These are phyloP conservation scores for Cylas formicarius DNA, from an alignment of 1,140 invertebrate genomes.

Conservation along the genomic window DNA sequence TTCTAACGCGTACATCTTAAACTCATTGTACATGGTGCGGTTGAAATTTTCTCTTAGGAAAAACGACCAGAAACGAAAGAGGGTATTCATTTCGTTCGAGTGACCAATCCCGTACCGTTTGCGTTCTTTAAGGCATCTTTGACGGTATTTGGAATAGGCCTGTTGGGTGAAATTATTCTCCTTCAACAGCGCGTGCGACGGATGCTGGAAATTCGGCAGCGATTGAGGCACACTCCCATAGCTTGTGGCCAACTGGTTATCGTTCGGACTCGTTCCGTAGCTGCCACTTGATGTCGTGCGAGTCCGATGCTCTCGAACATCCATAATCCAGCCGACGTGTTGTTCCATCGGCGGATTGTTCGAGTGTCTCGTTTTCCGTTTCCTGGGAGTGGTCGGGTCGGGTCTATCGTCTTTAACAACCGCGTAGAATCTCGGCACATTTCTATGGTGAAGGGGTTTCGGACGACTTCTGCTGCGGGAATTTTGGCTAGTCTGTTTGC, in stretches of 20 bases:
- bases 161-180: constrained; percentile 98
- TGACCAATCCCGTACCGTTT: constrained; percentile 87
- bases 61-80: constrained; percentile 99
- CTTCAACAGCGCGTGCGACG: constrained; percentile 89
- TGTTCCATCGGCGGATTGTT: constrained; percentile 88
- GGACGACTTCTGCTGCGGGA: constrained; percentile 12
- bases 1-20: constrained; percentile 81
- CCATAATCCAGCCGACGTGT: constrained; percentile 97
- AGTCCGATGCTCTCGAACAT: constrained; percentile 72
- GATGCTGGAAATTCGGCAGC: constrained; percentile 89
- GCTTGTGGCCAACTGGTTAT: constrained; percentile 57
- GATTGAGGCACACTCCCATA: constrained; percentile 68
- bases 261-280: constrained; percentile 63
- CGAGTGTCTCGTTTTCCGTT: constrained; percentile 87
- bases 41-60: constrained; percentile 98
- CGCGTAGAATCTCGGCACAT: constrained; percentile 80
- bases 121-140: constrained; percentile 87
- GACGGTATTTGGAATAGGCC: constrained; percentile 91
- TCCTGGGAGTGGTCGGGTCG: constrained; percentile 63
- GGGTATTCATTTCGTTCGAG: constrained; percentile 94
- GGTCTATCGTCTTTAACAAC: constrained; percentile 76
- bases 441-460: constrained; percentile 34
- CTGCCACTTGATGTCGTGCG: constrained; percentile 69
- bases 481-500: neutral
- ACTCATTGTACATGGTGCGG: constrained; percentile 97